Conservation (phyloP, 2,113 vertebrate genomes). For the Halichoeres trimaculatus region DNA sequence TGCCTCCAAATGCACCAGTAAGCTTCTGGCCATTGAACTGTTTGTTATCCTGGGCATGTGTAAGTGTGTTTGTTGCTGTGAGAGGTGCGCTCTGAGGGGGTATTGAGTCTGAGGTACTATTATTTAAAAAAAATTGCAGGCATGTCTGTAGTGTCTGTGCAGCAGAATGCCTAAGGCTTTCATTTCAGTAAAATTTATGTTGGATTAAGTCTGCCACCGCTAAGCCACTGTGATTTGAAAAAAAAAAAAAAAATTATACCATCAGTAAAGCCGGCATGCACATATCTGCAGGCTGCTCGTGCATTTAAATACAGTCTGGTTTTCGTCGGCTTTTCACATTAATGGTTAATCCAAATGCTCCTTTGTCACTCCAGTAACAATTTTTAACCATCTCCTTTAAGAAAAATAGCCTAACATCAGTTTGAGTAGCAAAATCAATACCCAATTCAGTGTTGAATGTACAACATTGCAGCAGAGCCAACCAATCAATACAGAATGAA, state of each 20-base stretch:
- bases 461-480: background rate
- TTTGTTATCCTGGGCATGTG: conserved; percentile 18
- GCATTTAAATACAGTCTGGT: conserved; percentile 34
- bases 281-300: conserved; percentile 16
- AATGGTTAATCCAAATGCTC: background rate
- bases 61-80: conserved; percentile 14
- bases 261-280: conserved; percentile 21
- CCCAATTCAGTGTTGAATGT: background rate
- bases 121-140: conserved; percentile 23
- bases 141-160: conserved; percentile 1
- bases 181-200: conserved; percentile 47
- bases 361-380: conserved; percentile 7
- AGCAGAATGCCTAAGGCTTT: conserved; percentile 24
- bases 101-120: conserved; percentile 10
- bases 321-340: background rate
- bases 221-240: conserved; percentile 37
- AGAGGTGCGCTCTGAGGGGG: background rate
- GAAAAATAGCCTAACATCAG: background rate
- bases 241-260: conserved; percentile 14
- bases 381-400: background rate
- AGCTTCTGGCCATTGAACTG: conserved; percentile 35
- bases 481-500: conserved; percentile 4
- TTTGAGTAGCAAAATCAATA: conserved; percentile 5
- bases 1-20: conserved; percentile 46
- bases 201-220: conserved; percentile 31